Percentiles rank a stretch among this genome's conserved stretches.
Evolutionary conservation across 2,888 invertebrate species (phyloP).

Genomic region (Apamea monoglypha): DNA sequence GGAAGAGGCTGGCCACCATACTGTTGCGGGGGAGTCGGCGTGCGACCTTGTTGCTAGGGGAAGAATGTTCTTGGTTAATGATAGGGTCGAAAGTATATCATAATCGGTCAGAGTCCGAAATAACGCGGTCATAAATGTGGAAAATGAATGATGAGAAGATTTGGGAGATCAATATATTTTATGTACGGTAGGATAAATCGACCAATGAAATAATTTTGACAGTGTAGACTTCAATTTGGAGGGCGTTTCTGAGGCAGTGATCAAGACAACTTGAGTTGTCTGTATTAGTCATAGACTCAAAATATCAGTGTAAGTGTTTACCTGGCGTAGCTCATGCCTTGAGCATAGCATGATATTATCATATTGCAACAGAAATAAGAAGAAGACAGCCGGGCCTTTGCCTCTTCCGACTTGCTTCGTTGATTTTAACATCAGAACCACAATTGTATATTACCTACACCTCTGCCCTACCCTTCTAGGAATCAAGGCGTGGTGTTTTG

Average conservation of each 20-base stretch:
- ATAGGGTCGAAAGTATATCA: neutral
- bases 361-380: neutral
- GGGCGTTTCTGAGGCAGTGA: neutral
- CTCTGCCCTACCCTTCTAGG: neutral
- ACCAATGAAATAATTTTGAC: neutral
- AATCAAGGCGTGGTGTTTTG: neutral
- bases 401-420: neutral
- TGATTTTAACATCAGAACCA: neutral
- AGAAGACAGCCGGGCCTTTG: neutral
- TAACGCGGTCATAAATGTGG: no score
- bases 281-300: neutral
- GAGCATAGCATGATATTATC: neutral
- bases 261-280: neutral
- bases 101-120: neutral
- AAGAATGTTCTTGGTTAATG: neutral
- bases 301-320: neutral
- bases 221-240: neutral
- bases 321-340: neutral
- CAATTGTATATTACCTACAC: neutral
- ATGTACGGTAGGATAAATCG: neutral
- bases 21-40: slow-evolving; percentile 86
- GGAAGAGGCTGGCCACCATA: slow-evolving; percentile 77
- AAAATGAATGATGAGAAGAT: neutral
- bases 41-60: slow-evolving; percentile 83
- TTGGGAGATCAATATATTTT: neutral